These are phyloP conservation scores for Sturnus vulgaris DNA, from an alignment of 2,113 vertebrate genomes.

Conservation along the genomic window DNA sequence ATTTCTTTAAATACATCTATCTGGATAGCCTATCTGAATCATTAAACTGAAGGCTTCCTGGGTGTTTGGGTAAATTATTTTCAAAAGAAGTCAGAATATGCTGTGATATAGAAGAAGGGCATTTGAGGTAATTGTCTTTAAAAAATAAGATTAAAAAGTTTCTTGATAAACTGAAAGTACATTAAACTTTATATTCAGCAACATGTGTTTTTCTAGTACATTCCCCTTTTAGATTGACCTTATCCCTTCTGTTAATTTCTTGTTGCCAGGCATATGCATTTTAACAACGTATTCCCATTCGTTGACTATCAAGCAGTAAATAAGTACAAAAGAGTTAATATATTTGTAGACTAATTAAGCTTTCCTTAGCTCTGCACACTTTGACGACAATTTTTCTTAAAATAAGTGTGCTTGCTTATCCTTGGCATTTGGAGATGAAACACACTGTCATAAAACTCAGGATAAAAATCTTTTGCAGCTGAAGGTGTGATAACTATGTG, in stretches of 20 bases:
- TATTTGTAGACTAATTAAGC: background rate
- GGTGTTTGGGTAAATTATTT: background rate
- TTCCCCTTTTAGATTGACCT: slow-evolving; percentile 21
- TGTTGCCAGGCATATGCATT: background rate
- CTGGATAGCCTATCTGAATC: background rate
- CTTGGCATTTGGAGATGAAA: background rate
- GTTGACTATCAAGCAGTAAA: background rate
- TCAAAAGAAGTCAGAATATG: background rate
- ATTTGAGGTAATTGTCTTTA: background rate
- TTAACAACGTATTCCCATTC: background rate
- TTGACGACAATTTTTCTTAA: background rate
- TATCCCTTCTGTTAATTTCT: slow-evolving; percentile 38
- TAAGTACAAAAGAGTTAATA: slow-evolving; percentile 21
- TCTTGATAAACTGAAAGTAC: background rate
- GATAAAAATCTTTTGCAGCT: background rate
- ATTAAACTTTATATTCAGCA: background rate
- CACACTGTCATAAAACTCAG: background rate
- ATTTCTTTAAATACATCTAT: background rate
- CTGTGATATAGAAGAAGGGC: background rate
- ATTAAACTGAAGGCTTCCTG: background rate
- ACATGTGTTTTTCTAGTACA: background rate
- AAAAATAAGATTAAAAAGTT: background rate
- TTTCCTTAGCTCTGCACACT: background rate
- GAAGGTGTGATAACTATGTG: background rate
- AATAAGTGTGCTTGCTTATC: background rate